A percentile compares a stretch with the other conserved stretches of the same genome.
Evolutionary conservation across 1,140 invertebrate species (phyloP).

Genomic region (Zaprionus camerounensis): DNA sequence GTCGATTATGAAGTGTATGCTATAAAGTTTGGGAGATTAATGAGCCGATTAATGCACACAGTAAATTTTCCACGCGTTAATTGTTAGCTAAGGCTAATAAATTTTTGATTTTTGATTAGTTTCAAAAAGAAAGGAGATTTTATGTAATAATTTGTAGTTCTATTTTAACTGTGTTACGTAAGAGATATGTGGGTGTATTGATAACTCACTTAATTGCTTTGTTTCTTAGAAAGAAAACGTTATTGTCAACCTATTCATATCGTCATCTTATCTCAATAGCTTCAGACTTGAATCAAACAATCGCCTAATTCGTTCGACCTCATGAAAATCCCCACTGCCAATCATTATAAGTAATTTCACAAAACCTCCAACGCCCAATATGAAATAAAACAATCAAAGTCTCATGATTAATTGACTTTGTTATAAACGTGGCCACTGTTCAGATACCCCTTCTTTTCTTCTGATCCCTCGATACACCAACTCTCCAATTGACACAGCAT

Average conservation of each 20-base stretch:
- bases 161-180: background rate
- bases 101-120: constrained; percentile 15
- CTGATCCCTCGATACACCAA: constrained; percentile 28
- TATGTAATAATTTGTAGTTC: background rate
- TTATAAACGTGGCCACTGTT: constrained; percentile 20
- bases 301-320: constrained; percentile 30
- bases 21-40: constrained; percentile 17
- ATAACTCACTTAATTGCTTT: background rate
- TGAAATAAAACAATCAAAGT: constrained; percentile 18
- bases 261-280: background rate
- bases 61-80: background rate
- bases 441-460: background rate
- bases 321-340: constrained; percentile 29
- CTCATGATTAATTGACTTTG: constrained; percentile 43
- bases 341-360: constrained; percentile 30
- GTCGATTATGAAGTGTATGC: constrained; percentile 16
- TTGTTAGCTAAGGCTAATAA: constrained; percentile 3
- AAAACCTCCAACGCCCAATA: background rate
- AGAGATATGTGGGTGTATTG: background rate
- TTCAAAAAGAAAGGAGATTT: background rate
- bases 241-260: background rate
- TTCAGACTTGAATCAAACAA: background rate
- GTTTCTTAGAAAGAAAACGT: no score
- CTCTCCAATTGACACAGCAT: constrained; percentile 36
- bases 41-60: constrained; percentile 5